Percentiles rank a stretch among this genome's conserved stretches.
Evolutionary conservation across 64 coral and sea anemone genomes (phyloP).

Genomic region (Porites australiensis): DNA sequence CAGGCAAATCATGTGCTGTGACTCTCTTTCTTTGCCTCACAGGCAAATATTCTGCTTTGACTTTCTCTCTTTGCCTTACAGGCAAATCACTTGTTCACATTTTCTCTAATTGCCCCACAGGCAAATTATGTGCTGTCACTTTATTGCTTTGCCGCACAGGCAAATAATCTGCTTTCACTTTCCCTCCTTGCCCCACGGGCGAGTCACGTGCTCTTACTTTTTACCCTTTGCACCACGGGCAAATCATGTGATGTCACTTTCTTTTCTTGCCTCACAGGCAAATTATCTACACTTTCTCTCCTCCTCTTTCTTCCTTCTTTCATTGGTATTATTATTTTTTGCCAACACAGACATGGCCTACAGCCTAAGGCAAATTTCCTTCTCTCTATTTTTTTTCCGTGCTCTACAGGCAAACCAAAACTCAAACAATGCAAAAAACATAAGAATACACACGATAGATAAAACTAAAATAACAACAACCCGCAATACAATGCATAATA

Average conservation of each 20-base stretch:
- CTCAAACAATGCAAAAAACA: not conserved
- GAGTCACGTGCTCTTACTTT: not conserved
- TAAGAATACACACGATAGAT: not conserved
- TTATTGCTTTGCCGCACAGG: not conserved
- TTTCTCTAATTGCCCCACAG: too few species aligned
- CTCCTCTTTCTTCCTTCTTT: slow-evolving; percentile 1
- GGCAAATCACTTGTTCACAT: not conserved
- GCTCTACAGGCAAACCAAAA: not conserved
- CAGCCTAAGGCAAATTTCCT: not conserved
- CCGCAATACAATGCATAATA: not conserved
- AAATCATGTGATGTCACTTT: not conserved
- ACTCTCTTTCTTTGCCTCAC: not conserved
- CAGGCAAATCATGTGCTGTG: not conserved
- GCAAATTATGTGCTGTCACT: too few species aligned
- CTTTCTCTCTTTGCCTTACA: not conserved
- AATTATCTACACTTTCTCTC: not conserved
- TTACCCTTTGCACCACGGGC: not conserved
- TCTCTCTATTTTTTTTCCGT: slow-evolving; percentile 10
- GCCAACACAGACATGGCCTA: not conserved
- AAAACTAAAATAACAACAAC: slow-evolving; percentile 8
- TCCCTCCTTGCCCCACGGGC: not conserved
- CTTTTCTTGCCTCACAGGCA: not conserved
- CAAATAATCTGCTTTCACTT: not conserved
- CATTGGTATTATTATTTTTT: not conserved
- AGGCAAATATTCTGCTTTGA: not conserved